phyloP scores from a whole-genome alignment of 2,888 invertebrate genomes.

The Tinea pellionella region DNA sequence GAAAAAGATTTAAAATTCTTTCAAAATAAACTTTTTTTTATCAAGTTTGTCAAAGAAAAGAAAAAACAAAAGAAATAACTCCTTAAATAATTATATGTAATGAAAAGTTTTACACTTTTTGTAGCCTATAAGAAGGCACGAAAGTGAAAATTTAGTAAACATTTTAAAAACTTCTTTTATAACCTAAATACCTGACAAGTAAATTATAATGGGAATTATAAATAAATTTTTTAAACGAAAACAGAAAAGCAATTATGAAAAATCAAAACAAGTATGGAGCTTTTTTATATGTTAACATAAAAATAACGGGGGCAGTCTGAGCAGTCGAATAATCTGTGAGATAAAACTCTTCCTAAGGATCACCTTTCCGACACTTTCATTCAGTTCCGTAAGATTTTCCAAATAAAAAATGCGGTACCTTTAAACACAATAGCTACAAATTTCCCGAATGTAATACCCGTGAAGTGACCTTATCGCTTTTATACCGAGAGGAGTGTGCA shows the following conservation, averaged over 20 bases:
- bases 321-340: no score
- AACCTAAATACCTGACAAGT: not conserved
- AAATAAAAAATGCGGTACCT: no score
- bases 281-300: not conserved
- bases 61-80: not conserved
- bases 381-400: no score
- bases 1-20: not conserved
- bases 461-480: no score
- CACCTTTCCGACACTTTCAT: no score
- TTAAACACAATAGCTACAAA: no score
- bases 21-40: not conserved
- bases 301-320: no score
- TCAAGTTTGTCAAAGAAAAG: not conserved
- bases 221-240: not conserved
- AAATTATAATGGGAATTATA: not conserved
- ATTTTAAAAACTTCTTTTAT: not conserved
- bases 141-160: not conserved
- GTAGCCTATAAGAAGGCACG: not conserved
- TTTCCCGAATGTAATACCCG: no score
- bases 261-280: not conserved
- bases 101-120: not conserved
- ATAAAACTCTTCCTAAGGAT: no score
- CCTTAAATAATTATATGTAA: not conserved
- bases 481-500: no score
- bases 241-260: not conserved